A percentile compares a stretch with the other conserved stretches of the same genome.
Conservation (phyloP, 2,797 vertebrate genomes). For the Hypotaenidia okinawae region DNA sequence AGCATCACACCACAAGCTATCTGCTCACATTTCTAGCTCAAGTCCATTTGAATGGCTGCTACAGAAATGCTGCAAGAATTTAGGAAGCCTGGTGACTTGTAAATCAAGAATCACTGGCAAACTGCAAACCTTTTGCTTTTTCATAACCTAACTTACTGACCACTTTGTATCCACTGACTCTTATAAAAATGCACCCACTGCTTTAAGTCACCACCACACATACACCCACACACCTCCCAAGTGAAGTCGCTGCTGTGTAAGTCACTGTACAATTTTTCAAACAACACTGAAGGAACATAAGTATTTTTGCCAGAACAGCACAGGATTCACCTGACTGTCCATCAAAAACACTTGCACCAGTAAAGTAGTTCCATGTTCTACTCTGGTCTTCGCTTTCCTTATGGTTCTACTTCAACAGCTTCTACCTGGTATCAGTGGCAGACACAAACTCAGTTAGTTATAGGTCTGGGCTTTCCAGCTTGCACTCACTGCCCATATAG, state of each 20-base stretch:
- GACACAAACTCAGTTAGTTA: neutral
- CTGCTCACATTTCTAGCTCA: neutral
- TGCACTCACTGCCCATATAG: neutral
- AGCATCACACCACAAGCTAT: neutral
- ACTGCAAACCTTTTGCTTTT: neutral
- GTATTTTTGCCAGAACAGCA: constrained; percentile 8
- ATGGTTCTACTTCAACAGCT: neutral
- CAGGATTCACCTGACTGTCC: neutral
- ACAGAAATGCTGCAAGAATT: neutral
- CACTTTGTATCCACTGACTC: neutral
- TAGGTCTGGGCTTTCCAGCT: neutral
- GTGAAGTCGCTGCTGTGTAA: neutral
- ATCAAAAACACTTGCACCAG: neutral
- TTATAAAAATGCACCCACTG: neutral
- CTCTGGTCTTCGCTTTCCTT: neutral
- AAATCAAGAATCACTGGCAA: neutral
- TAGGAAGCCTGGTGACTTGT: neutral
- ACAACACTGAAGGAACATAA: neutral
- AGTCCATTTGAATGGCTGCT: neutral
- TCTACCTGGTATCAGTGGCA: neutral
- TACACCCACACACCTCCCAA: neutral
- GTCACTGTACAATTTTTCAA: neutral
- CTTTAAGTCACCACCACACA: neutral
- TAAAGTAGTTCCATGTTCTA: neutral
- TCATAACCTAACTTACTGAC: neutral